These are phyloP conservation scores for Miopithecus talapoin DNA, from an alignment of 2,797 vertebrate genomes.

Conservation along the genomic window DNA sequence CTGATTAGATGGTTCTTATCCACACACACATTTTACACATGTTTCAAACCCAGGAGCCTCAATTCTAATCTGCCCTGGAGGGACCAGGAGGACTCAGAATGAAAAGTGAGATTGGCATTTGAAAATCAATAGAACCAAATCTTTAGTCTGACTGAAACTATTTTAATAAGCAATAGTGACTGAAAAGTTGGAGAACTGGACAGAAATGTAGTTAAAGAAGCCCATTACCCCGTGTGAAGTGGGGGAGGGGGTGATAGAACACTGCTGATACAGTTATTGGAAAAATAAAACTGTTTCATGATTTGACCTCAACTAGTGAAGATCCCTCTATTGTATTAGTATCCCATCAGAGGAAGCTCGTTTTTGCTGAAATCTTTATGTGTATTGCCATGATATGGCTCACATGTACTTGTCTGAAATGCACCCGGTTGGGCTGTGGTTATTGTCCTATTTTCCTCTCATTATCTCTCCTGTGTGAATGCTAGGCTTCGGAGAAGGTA, in stretches of 20 bases:
- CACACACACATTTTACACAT: neutral
- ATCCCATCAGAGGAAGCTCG: neutral
- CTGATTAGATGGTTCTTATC: neutral
- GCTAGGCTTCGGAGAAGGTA: neutral
- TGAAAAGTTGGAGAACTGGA: neutral
- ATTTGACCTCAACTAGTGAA: neutral
- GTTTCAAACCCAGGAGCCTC: neutral
- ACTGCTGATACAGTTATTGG: neutral
- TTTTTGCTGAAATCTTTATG: neutral
- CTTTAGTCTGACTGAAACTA: neutral
- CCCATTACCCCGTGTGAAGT: neutral
- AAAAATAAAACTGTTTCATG: neutral
- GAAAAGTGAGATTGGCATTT: neutral
- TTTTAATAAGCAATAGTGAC: neutral
- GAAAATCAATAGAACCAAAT: neutral
- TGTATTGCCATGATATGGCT: neutral
- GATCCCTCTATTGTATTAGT: neutral
- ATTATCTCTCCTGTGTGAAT: neutral
- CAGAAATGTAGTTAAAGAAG: neutral
- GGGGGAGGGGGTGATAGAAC: neutral
- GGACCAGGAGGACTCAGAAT: neutral
- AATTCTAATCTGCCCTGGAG: neutral
- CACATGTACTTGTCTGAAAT: neutral
- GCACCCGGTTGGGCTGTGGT: neutral
- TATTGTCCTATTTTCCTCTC: conserved; percentile 10